Evolutionary conservation across 1,140 invertebrate species (phyloP), one percentile per base, ranked within the genome.

Genomic region (Calliphora vicina): DNA sequence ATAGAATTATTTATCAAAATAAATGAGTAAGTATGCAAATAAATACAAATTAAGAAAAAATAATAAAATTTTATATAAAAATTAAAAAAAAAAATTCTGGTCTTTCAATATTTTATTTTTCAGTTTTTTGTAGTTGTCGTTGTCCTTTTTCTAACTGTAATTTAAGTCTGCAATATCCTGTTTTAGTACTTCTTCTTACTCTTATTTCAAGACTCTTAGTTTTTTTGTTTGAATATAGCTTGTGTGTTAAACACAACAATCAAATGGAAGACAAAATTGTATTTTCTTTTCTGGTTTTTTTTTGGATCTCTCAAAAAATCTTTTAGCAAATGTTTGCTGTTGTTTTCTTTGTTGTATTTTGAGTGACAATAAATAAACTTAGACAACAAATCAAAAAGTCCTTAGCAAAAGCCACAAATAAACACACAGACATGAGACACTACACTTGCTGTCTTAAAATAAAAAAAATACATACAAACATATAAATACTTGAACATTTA

Each of bases 341-440:
- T 74, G 29, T 74, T 74, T 8, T 78, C 43, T 35, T 35, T 73
- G 27, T 26, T 74, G 27, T 35, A 12, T 73, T 78, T 78, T 78
- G 74, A 78, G 74, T 78, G 74, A 78, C 74, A 78, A 78, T 78
- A 78, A 78, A 78, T 78, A 78, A 78, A 78, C 74, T 78, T 78
- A 78, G 74, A 43, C 74, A 78, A 78, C 74, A 78, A 78, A 78
- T 78, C 74, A 78, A 78, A 78, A 78, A 78, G 74, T 78, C 74
- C 42, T 78, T 78, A 78, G 74, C 20, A 67, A 67, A 67, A 67
- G 57, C 57, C 57, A 67, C 57, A 67, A 67, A 67, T 67, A 67
- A 17, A 23, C n/a, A 67, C 57, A 67, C 57, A 67, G 45, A 50
- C 45, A 50, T 50, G 13, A 50, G 45, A 50, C 45, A 50, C 45